Evolutionary conservation across 2,113 vertebrate genomes (phyloP).

Genomic region (Columba livia): DNA sequence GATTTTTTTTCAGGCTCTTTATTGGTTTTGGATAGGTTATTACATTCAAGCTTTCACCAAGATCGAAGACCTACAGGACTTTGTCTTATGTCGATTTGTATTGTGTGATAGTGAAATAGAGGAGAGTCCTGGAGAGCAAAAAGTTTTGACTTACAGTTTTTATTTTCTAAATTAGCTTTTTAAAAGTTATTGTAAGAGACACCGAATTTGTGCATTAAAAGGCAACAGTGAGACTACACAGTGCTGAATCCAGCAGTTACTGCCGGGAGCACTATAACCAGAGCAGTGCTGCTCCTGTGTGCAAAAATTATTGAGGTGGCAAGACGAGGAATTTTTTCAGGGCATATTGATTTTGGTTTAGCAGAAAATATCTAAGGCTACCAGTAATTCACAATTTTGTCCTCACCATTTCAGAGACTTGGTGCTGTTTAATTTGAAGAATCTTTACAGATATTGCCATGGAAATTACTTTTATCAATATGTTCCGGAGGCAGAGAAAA

Average conservation of each 20-base stretch:
- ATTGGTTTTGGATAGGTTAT: neutral
- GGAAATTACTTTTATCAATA: neutral
- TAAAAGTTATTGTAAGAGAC: neutral
- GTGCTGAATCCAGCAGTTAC: neutral
- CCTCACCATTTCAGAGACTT: neutral
- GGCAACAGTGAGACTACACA: neutral
- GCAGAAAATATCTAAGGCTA: neutral
- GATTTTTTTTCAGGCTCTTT: neutral
- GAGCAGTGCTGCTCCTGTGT: neutral
- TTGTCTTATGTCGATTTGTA: neutral
- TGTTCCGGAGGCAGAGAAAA: neutral
- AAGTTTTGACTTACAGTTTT: neutral
- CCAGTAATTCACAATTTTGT: neutral
- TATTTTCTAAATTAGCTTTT: neutral
- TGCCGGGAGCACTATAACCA: neutral
- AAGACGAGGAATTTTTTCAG: neutral
- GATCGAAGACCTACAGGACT: neutral
- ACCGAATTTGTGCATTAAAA: neutral
- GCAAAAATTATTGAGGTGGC: neutral
- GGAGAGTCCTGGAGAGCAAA: neutral
- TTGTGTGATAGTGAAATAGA: neutral
- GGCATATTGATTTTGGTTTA: neutral
- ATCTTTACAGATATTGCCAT: neutral
- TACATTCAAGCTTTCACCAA: neutral
- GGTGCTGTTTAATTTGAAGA: neutral